phyloP scores from a whole-genome alignment of 2,888 invertebrate genomes.

The Zygaena filipendulae region DNA sequence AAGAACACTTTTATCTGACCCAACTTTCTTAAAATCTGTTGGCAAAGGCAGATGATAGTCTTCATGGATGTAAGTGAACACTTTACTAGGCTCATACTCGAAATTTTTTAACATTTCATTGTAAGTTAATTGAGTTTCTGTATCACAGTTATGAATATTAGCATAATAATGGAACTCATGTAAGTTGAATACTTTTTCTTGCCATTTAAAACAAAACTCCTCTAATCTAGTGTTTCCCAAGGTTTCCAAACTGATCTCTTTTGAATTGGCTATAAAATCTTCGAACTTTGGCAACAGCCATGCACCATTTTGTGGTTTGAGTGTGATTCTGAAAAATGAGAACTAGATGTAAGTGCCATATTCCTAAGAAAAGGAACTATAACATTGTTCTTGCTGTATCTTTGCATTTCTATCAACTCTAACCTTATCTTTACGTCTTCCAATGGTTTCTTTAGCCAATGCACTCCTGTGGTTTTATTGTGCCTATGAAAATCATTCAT shows the following conservation, averaged over 20 bases:
- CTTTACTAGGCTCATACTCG: slow-evolving; percentile 33
- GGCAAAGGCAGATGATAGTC: slow-evolving; percentile 61
- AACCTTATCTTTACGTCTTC: slow-evolving; percentile 63
- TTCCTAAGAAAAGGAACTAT: no score
- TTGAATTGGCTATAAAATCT: slow-evolving; percentile 30
- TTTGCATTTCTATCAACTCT: no score
- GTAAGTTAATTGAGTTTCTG: slow-evolving; percentile 61
- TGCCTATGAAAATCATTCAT: slow-evolving; percentile 44
- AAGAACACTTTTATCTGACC: slow-evolving; percentile 9
- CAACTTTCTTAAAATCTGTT: slow-evolving; percentile 21
- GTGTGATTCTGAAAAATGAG: slow-evolving; percentile 33
- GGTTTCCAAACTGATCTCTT: slow-evolving; percentile 20
- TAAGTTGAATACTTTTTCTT: slow-evolving; percentile 75
- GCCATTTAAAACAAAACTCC: slow-evolving; percentile 72
- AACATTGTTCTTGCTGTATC: no score
- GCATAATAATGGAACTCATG: slow-evolving; percentile 70
- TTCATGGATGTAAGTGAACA: slow-evolving; percentile 69
- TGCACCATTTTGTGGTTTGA: slow-evolving; percentile 39
- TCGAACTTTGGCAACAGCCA: slow-evolving; percentile 46
- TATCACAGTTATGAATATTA: slow-evolving; percentile 70
- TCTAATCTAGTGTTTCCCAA: slow-evolving; percentile 24
- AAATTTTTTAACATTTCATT: slow-evolving; percentile 34
- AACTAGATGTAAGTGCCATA: slow-evolving; percentile 5
- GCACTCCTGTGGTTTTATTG: slow-evolving; percentile 52
- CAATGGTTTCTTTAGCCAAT: slow-evolving; percentile 60